Evolutionary conservation across 2,113 vertebrate species (phyloP).

Genomic region (Ia io): DNA sequence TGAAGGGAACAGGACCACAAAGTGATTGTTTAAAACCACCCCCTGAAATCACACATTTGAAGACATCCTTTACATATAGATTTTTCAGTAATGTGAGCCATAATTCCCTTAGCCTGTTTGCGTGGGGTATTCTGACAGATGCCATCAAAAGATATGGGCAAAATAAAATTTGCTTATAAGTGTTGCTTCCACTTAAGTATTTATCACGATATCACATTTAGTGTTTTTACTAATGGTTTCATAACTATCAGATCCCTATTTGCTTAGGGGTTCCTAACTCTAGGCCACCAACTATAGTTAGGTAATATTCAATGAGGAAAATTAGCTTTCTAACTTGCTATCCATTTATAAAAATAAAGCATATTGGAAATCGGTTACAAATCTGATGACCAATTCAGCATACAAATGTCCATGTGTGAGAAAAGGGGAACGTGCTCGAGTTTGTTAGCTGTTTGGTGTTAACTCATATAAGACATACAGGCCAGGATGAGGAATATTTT

Average conservation of each 20-base stretch:
- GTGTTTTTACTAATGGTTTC: background rate
- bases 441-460: background rate
- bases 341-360: conserved; percentile 17
- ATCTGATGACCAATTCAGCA: background rate
- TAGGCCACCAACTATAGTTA: background rate
- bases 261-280: background rate
- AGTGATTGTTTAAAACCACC: background rate
- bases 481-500: background rate
- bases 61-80: background rate
- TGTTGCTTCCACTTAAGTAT: background rate
- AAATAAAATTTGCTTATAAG: background rate
- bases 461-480: background rate
- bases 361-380: background rate
- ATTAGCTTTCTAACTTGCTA: conserved; percentile 37
- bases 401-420: background rate
- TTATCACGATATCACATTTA: background rate
- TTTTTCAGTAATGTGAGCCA: background rate
- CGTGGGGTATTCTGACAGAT: background rate
- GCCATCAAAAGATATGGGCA: conserved; percentile 18
- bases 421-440: background rate
- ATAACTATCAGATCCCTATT: background rate
- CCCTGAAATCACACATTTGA: background rate
- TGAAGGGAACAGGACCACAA: background rate
- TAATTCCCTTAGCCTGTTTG: background rate
- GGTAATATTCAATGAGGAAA: background rate